Percentiles rank a stretch among this genome's conserved stretches.
Conservation (phyloP, 2,797 vertebrate species). For the Danionella dracula region DNA sequence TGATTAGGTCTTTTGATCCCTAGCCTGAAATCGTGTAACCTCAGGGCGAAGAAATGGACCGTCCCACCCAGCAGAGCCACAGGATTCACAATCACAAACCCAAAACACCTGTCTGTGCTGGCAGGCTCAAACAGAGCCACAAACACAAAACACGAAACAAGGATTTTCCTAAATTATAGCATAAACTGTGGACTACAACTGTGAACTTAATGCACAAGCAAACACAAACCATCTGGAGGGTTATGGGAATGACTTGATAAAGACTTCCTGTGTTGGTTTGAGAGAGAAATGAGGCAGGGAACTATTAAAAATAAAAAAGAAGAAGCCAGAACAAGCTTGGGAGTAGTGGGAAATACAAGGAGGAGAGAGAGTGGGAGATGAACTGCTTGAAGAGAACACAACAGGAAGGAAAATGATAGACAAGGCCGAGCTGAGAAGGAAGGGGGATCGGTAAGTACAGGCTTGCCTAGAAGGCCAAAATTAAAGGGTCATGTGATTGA, state of each 20-base stretch:
- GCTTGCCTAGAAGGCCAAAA: slow-evolving; percentile 56
- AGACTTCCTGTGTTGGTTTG: slow-evolving; percentile 7
- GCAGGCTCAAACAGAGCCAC: slow-evolving; percentile 9
- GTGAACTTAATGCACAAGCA: slow-evolving; percentile 1
- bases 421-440: slow-evolving; percentile 13
- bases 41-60: slow-evolving; percentile 26
- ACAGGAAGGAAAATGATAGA: not conserved
- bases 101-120: not conserved
- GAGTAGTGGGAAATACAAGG: slow-evolving; percentile 4
- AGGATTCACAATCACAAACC: slow-evolving; percentile 6
- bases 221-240: slow-evolving; percentile 25
- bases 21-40: slow-evolving; percentile 51
- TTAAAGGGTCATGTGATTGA: slow-evolving; percentile 61
- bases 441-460: slow-evolving; percentile 47
- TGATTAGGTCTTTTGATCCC: slow-evolving; percentile 53
- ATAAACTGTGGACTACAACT: not conserved
- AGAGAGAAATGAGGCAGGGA: slow-evolving; percentile 8
- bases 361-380: slow-evolving; percentile 12
- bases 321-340: slow-evolving; percentile 18
- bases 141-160: slow-evolving; percentile 33
- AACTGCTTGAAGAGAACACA: slow-evolving; percentile 21
- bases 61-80: slow-evolving; percentile 31
- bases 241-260: slow-evolving; percentile 1
- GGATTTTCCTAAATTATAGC: not conserved
- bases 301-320: slow-evolving; percentile 44